Percentiles rank a stretch among this genome's conserved stretches.
Conservation (phyloP, 2,797 vertebrate genomes). For the Bovichtus variegatus region DNA sequence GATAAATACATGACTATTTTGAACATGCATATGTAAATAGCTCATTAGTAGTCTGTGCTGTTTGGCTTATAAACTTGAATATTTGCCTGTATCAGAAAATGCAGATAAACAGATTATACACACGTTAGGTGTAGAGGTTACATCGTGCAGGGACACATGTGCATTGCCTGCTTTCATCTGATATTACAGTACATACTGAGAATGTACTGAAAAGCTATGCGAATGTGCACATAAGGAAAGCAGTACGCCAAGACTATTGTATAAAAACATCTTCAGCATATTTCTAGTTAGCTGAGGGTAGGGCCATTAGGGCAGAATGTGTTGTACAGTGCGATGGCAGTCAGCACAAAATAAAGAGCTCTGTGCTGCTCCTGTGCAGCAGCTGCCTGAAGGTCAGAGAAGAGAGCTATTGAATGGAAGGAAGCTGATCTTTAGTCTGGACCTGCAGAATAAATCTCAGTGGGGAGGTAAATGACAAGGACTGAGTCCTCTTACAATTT, state of each 20-base stretch:
- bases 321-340: conserved; percentile 2
- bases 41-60: too few relatives aligned
- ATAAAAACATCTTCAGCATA: conserved; percentile 26
- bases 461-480: conserved; percentile 23
- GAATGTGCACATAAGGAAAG: conserved; percentile 20
- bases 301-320: conserved; percentile 2
- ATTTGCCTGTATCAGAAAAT: neutral
- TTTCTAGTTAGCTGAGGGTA: conserved; percentile 1
- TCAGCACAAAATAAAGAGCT: conserved; percentile 40
- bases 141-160: neutral
- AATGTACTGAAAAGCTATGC: neutral
- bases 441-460: conserved; percentile 24
- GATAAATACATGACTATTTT: too few relatives aligned
- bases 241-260: conserved; percentile 10
- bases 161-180: conserved; percentile 5
- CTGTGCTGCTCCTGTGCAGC: conserved; percentile 6
- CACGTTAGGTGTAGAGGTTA: too few relatives aligned
- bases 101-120: neutral
- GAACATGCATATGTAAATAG: too few relatives aligned
- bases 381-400: conserved; percentile 44
- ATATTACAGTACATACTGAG: neutral
- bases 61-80: neutral
- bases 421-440: conserved; percentile 28
- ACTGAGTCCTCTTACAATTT: neutral
- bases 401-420: conserved; percentile 18